Base-by-base conservation (phyloP, 2,888 invertebrate species). In the Phyto melanocephala region DNA sequence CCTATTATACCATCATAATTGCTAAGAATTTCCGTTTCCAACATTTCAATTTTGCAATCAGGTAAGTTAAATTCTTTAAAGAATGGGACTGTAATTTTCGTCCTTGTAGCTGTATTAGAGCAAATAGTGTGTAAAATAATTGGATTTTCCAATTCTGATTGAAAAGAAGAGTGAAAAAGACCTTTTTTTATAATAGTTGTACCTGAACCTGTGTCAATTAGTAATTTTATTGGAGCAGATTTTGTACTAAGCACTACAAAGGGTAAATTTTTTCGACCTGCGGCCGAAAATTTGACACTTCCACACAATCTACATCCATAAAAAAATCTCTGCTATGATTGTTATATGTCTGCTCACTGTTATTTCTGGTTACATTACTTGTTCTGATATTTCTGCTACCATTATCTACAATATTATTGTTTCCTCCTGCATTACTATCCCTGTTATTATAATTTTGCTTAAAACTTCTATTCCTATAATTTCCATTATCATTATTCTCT, bases 1-100 rank as follows among this genome's bases (percentile, higher is more conserved):
- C 74, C 84, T 17, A 84, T 40, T 6, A 81, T 56, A 22, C 80
- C 80, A 50, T 80, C 74, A 17, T 71, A 71, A 28, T 70, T 58
- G 42, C 37, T 56, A 15, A 35, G 33, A 24, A 77, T 40, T 13
- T 70, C 54, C 1, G 62, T 62, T 42, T 76, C 75, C 5, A 77
- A n/a, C 52, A 76, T 58, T 28, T 68, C 58, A 17, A 77, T 45
- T 45, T 47, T 47, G 10, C 20, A 37, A 22, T 56, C 45, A 0
- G 60, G 52, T 15, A 1, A 22, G 17, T 56, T 68, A 24, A 71
- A 71, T 58, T 71, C 47, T n/a, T 6, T 65, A 54, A 63, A 75
- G 1, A 76, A 13, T 1, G 58, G 67, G 1, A 76, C 47, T 5
- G 67, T 76, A 35, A 67, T 42, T 35, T 60, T 62, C 11, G 54